Conservation (phyloP, 2,888 invertebrate species). For the Perdita meconis region DNA sequence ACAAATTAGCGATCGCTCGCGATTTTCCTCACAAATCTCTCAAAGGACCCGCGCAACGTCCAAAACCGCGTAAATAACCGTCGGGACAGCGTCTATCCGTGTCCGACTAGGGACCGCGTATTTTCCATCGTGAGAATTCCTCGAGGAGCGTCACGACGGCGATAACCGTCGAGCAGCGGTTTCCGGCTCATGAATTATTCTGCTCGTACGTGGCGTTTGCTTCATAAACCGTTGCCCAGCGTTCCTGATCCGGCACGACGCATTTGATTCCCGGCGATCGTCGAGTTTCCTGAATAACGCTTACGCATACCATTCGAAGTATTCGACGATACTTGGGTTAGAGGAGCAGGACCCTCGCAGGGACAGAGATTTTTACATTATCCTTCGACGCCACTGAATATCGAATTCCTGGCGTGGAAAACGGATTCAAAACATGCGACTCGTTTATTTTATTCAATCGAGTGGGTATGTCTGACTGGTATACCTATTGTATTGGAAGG, state of each 20-base stretch:
- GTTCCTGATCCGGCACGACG: slow-evolving; percentile 45
- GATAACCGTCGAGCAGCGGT: slow-evolving; percentile 52
- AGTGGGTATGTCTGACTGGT: neutral
- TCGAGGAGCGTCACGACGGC: slow-evolving; percentile 22
- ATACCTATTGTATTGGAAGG: no score
- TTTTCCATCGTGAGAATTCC: slow-evolving; percentile 46
- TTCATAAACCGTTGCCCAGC: slow-evolving; percentile 49
- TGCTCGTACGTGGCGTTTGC: slow-evolving; percentile 50
- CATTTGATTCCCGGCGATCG: slow-evolving; percentile 34
- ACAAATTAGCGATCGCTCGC: slow-evolving; percentile 18
- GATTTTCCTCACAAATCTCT: neutral
- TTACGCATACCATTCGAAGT: slow-evolving; percentile 10
- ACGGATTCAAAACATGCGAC: neutral
- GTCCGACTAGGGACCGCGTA: slow-evolving; percentile 17
- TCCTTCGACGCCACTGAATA: neutral
- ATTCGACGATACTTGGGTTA: slow-evolving; percentile 10
- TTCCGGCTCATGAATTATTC: slow-evolving; percentile 70
- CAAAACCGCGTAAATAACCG: slow-evolving; percentile 6
- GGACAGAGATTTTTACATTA: neutral
- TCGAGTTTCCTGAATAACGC: neutral
- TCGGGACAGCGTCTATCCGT: neutral
- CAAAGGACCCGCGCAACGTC: neutral
- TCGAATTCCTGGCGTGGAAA: neutral
- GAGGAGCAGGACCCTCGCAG: neutral
- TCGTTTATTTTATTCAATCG: neutral